Evolutionary conservation across 2,797 vertebrate genomes (phyloP), one percentile per base, ranked within the genome.

Genomic region (Kryptopterus vitreolus): DNA sequence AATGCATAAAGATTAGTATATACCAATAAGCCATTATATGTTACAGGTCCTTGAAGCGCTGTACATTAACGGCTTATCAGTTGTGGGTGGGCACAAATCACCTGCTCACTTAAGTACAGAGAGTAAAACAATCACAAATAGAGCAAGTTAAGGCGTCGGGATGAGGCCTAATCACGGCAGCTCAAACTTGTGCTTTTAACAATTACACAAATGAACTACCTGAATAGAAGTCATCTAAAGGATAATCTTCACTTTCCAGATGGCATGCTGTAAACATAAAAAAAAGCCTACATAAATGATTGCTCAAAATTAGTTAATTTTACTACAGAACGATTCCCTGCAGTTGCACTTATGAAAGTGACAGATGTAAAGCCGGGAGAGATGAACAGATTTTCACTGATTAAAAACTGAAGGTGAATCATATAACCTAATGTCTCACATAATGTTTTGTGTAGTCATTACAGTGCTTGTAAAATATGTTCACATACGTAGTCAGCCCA

Each of bases 231-330:
- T 73, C 83, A 89, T 90, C 86, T 74, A 74, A 55, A 79, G 63
- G 86, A 84, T 84, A 74, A 87, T 88, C 89, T 84, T 79, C 84
- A 82, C 78, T 48, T 81, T 87, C 86, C 88, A 90, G 83, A 80
- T 86, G 84, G 77, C 52, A 58, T n/a, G 59, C n/a, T 62, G 20
- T 59, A 77, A 48, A 58, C 61, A 48, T 55, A 79, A 65, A 75
- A 79, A 69, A 43, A 10, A n/a, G 46, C n/a, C 69, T 29, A 53
- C 11, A 81, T 70, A 85, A 79, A 77, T 1, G 15, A 76, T 68
- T 35, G 68, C 73, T 62, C 76, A 71, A n/a, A 26, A 53, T 72
- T 58, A 57, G 35, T 53, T 53, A 18, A 22, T 22, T 72, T 35
- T 61, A 61, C 71, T 46, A 43, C 43, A 57, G 22, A 46, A 26